phyloP scores from a whole-genome alignment of 2,113 vertebrate species.

The Alexandromys fortis region DNA sequence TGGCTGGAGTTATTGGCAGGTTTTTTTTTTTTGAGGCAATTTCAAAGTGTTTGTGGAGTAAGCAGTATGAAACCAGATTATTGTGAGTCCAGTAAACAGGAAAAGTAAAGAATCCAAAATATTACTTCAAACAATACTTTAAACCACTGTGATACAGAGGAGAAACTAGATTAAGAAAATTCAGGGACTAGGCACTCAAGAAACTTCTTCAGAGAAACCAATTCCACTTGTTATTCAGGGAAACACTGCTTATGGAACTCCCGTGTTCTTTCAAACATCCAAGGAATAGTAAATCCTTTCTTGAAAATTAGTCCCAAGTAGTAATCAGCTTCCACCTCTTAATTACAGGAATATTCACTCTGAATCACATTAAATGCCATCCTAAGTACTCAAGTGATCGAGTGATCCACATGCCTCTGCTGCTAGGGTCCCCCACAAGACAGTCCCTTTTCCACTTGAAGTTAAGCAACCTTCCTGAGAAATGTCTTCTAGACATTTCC shows the following conservation, averaged over 20 bases:
- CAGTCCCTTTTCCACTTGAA: background rate
- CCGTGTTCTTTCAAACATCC: background rate
- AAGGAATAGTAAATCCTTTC: background rate
- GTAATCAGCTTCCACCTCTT: constrained; percentile 46
- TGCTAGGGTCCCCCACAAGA: too few relatives aligned
- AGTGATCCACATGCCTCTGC: background rate
- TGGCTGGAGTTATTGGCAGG: background rate
- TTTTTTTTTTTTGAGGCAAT: background rate
- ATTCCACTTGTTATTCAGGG: background rate
- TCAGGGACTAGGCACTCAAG: background rate
- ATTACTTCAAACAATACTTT: too few relatives aligned
- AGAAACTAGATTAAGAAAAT: too few relatives aligned
- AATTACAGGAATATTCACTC: constrained; percentile 45
- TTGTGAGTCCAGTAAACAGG: too few relatives aligned
- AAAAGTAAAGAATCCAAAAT: too few relatives aligned
- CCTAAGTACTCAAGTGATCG: constrained; percentile 30
- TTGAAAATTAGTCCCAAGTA: constrained; percentile 37
- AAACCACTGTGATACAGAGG: too few relatives aligned
- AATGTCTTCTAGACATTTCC: background rate
- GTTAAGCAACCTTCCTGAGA: background rate
- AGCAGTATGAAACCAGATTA: too few relatives aligned
- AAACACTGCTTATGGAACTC: constrained; percentile 23
- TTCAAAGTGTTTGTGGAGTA: too few relatives aligned
- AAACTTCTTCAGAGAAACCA: background rate
- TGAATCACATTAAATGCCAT: background rate